phyloP scores from a whole-genome alignment of 2,797 vertebrate species.

The Poecilia velifera region DNA sequence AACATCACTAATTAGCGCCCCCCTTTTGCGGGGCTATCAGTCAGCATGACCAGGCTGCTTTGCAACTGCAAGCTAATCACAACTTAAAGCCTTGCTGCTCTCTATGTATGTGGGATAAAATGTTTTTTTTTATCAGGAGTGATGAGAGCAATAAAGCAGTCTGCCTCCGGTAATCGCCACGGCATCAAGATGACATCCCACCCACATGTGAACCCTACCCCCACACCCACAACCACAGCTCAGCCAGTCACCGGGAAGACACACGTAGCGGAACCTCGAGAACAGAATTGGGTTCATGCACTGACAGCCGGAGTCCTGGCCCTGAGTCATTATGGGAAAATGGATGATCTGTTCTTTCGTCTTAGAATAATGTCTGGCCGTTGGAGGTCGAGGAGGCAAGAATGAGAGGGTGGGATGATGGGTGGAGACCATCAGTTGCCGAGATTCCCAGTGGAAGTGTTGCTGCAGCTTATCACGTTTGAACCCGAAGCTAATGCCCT shows the following conservation, averaged over 20 bases:
- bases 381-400: constrained; percentile 4
- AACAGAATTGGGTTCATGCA: constrained; percentile 20
- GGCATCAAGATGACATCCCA: constrained; percentile 33
- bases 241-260: constrained; percentile 26
- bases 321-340: constrained; percentile 32
- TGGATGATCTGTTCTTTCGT: constrained; percentile 28
- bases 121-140: constrained; percentile 44
- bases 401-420: neutral
- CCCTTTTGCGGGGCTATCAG: constrained; percentile 27
- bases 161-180: constrained; percentile 42
- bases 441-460: constrained; percentile 41
- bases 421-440: constrained; percentile 32
- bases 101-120: constrained; percentile 24
- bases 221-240: neutral
- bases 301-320: constrained; percentile 45
- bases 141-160: constrained; percentile 51
- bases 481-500: constrained; percentile 45
- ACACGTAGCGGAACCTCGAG: constrained; percentile 9
- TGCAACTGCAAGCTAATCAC: constrained; percentile 38
- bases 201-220: constrained; percentile 32
- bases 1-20: neutral
- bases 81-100: constrained; percentile 22
- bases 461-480: constrained; percentile 38
- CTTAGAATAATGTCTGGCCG: constrained; percentile 27
- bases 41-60: neutral